phyloP scores from a whole-genome alignment of 2,888 invertebrate species.

The Eudemis profundana region DNA sequence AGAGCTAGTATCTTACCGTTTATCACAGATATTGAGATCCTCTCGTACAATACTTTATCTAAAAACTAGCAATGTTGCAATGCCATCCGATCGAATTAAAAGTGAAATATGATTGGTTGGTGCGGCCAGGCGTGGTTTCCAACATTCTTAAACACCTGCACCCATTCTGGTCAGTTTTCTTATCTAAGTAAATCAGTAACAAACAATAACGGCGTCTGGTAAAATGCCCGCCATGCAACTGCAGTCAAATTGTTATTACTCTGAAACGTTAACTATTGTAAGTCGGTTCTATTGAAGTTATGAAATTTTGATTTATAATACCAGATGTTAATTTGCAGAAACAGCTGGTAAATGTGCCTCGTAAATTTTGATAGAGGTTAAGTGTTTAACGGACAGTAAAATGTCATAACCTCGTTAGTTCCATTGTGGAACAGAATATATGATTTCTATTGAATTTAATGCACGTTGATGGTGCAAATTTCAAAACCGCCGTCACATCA shows the following conservation, averaged over 20 bases:
- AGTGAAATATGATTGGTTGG: background rate
- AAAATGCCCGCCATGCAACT: conserved; percentile 10
- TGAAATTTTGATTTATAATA: conserved; percentile 30
- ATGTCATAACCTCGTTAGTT: background rate
- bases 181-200: conserved; percentile 19
- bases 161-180: conserved; percentile 20
- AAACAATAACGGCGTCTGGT: conserved; percentile 16
- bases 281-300: conserved; percentile 20
- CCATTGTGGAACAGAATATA: background rate
- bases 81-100: too few species aligned
- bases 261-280: conserved; percentile 23
- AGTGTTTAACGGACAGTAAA: background rate
- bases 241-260: conserved; percentile 29
- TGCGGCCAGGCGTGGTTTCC: background rate
- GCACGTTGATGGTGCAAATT: too few species aligned
- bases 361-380: conserved; percentile 7
- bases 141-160: conserved; percentile 17
- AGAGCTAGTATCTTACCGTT: too few species aligned
- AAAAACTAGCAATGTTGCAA: too few species aligned
- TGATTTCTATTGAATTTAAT: too few species aligned
- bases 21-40: too few species aligned
- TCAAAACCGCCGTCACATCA: too few species aligned
- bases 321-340: conserved; percentile 27
- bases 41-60: too few species aligned
- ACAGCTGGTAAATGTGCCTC: background rate